Conservation (phyloP, 2,113 vertebrate genomes). For the Empidonax traillii region DNA sequence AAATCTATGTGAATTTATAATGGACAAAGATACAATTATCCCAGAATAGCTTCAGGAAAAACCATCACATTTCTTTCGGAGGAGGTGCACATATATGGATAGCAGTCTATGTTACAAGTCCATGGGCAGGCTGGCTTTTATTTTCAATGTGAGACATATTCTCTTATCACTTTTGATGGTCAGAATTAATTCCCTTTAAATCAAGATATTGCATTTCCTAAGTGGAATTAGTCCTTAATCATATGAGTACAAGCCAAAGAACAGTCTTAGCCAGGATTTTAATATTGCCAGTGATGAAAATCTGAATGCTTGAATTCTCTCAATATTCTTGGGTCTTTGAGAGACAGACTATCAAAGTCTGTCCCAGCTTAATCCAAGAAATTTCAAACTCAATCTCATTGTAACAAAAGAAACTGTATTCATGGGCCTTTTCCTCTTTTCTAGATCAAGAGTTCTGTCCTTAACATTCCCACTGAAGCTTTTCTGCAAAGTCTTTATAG, state of each 20-base stretch:
- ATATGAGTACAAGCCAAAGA: not conserved
- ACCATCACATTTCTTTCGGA: not conserved
- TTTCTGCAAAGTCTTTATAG: not conserved
- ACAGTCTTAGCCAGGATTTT: not conserved
- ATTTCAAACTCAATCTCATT: not conserved
- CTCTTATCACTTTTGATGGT: not conserved
- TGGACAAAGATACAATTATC: constrained; percentile 43
- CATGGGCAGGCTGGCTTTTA: not conserved
- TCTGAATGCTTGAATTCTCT: not conserved
- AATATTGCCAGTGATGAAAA: constrained; percentile 7
- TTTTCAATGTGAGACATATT: not conserved
- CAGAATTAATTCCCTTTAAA: not conserved
- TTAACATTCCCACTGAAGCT: not conserved
- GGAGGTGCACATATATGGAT: not conserved
- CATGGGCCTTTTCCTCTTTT: not conserved
- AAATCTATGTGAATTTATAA: constrained; percentile 26
- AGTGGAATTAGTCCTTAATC: not conserved
- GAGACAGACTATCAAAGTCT: not conserved
- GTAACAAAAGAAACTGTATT: not conserved
- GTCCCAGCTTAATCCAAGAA: not conserved
- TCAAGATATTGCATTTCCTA: not conserved
- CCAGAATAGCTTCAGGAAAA: constrained; percentile 16
- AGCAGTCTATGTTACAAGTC: not conserved
- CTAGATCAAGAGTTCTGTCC: not conserved
- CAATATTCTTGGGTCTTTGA: not conserved